phyloP scores from a whole-genome alignment of 2,888 invertebrate genomes.

The Crepidodera aurea region DNA sequence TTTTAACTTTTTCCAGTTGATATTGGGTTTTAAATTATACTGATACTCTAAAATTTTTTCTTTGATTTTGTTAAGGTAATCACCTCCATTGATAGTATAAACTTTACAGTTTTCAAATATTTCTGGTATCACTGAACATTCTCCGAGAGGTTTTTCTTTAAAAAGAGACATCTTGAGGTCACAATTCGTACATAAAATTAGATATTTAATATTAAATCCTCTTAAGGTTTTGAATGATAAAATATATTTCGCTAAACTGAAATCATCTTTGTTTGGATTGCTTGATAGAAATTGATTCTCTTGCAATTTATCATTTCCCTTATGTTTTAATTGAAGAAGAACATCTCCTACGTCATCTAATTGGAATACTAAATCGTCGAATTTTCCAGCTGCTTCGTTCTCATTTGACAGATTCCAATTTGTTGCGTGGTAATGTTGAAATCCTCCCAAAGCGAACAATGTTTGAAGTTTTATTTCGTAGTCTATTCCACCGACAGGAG shows the following conservation, averaged over 20 bases:
- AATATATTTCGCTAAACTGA: conserved; percentile 11
- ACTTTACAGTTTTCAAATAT: conserved; percentile 7
- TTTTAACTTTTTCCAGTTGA: background rate
- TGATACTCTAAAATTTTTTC: background rate
- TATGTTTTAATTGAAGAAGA: conserved; percentile 6
- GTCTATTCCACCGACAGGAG: background rate
- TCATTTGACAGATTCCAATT: conserved; percentile 8
- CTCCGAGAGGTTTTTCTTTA: background rate
- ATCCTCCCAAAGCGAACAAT: conserved; percentile 8
- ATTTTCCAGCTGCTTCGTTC: conserved; percentile 4
- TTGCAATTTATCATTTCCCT: background rate
- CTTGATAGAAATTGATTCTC: conserved; percentile 2
- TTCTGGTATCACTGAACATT: background rate
- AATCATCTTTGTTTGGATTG: conserved; percentile 2
- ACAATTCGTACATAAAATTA: conserved; percentile 3
- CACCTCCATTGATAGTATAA: background rate
- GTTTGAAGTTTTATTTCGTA: conserved; percentile 4
- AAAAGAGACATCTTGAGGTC: background rate
- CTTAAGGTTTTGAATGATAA: background rate
- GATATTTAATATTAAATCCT: background rate
- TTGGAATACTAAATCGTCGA: conserved; percentile 10
- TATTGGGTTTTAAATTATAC: background rate
- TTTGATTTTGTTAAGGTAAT: background rate
- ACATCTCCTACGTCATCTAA: background rate
- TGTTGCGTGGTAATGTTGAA: background rate